Evolutionary conservation across 2,888 invertebrate species (phyloP), one percentile per base, ranked within the genome.

Genomic region (Drymonia ruficornis): DNA sequence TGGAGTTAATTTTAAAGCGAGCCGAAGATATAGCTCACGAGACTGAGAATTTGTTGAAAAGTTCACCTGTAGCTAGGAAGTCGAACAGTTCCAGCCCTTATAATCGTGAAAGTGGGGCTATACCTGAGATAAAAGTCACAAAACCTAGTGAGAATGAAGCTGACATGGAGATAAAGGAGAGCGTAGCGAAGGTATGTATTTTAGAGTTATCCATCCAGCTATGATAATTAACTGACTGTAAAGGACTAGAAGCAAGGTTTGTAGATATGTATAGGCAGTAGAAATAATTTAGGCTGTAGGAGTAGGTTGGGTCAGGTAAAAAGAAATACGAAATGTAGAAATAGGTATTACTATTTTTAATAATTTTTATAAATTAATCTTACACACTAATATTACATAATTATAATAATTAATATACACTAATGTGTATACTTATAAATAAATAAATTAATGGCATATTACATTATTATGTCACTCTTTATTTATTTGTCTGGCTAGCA

Each of bases 1-100:
- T 92, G 4, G 91, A 87, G 45, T 67, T 90, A 55, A 91, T 92
- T 68, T 78, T 92, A 53, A 91, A 88, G 69, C 84, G 83, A 64
- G 92, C 92, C 5, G 90, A 91, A 71, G 83, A 86, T 58, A 86
- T 91, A 29, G 87, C 91, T 12, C 74, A 80, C 7, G 89, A 91
- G 66, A 87, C 91, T 38, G 74, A 88, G 61, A 83, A 81, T 74
- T 77, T 92, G 51, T 62, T 92, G 18, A 89, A 90, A 74, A 81
- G 66, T 58, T 84, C 82, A 53, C 87, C 90, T 29, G 56, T 82
- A 19, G 65, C 76, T 23, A 52, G 70, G 42, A 63, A 58, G 46
- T 28, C 53, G 3, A 83, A 78, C 49, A 53, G 51, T 47, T 43
- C 50, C 31, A 66, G 70, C 29, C 65, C 77, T n/a, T 65, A 67